A percentile compares a stretch with the other conserved stretches of the same genome.
These are phyloP conservation scores for Chromoteleia sp. DNA, from an alignment of 2,888 invertebrate species.

Conservation along the genomic window DNA sequence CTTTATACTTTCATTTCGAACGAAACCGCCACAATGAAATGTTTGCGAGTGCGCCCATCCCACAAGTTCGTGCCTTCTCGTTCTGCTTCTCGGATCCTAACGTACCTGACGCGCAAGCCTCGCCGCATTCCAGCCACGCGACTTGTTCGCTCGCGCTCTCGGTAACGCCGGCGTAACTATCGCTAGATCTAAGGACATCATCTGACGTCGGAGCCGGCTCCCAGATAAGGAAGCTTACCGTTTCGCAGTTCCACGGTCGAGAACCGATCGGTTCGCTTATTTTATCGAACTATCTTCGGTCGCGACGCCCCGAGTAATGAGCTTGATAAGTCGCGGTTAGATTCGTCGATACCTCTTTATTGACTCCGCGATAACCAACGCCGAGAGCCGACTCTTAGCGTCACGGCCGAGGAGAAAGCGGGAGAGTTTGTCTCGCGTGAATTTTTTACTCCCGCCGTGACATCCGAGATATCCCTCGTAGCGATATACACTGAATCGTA, in stretches of 20 bases:
- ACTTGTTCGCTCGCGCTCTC: constrained; percentile 76
- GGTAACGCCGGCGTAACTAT: constrained; percentile 78
- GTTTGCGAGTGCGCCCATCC: constrained; percentile 32
- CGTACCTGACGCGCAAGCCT: constrained; percentile 66
- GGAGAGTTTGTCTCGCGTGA: constrained; percentile 16
- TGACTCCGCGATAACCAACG: constrained; percentile 26
- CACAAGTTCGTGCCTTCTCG: constrained; percentile 45
- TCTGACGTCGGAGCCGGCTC: constrained; percentile 28
- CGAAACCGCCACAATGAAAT: constrained; percentile 24
- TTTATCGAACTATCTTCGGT: constrained; percentile 44
- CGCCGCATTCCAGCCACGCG: constrained; percentile 84
- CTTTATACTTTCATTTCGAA: not conserved
- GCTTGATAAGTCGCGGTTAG: constrained; percentile 44
- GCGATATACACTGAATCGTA: constrained; percentile 40
- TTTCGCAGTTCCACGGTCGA: constrained; percentile 64
- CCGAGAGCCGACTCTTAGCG: constrained; percentile 15
- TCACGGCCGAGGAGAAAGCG: constrained; percentile 43
- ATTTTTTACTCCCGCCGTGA: constrained; percentile 34
- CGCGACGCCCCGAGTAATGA: constrained; percentile 45
- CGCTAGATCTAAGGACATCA: constrained; percentile 51
- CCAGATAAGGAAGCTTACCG: constrained; percentile 46
- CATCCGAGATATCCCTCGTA: constrained; percentile 25
- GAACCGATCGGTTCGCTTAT: constrained; percentile 58
- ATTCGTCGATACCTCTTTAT: constrained; percentile 52
- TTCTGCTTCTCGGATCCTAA: constrained; percentile 49